Evolutionary conservation across 2,113 vertebrate genomes (phyloP).

Genomic region (Merops nubicus): DNA sequence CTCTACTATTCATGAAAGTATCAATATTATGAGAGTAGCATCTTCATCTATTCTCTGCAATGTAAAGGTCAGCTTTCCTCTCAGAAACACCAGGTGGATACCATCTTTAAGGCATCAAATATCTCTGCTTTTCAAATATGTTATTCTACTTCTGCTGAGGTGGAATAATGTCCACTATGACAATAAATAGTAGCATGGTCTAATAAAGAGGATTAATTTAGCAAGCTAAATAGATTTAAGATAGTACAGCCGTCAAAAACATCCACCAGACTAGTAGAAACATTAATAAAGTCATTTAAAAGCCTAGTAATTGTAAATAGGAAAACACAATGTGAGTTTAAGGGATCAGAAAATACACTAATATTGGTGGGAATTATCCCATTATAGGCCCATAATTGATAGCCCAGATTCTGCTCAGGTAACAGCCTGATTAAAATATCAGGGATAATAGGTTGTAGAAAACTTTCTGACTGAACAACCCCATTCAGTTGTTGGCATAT

Average conservation of each 20-base stretch:
- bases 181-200: background rate
- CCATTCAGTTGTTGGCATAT: background rate
- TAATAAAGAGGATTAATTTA: background rate
- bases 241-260: background rate
- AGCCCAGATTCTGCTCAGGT: background rate
- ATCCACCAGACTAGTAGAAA: background rate
- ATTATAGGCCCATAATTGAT: background rate
- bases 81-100: background rate
- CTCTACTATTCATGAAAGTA: background rate
- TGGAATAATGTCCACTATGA: background rate
- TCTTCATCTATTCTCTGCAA: background rate
- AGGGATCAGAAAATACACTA: background rate
- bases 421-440: background rate
- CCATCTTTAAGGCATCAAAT: background rate
- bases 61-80: background rate
- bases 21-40: too few species aligned
- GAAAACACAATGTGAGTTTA: background rate
- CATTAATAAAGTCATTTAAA: background rate
- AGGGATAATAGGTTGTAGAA: background rate
- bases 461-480: background rate
- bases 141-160: background rate
- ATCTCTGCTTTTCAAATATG: background rate
- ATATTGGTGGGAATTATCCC: background rate
- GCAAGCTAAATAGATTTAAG: background rate
- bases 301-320: background rate